Evolutionary conservation across 2,797 vertebrate genomes (phyloP).

Genomic region (Esox masquinongy): DNA sequence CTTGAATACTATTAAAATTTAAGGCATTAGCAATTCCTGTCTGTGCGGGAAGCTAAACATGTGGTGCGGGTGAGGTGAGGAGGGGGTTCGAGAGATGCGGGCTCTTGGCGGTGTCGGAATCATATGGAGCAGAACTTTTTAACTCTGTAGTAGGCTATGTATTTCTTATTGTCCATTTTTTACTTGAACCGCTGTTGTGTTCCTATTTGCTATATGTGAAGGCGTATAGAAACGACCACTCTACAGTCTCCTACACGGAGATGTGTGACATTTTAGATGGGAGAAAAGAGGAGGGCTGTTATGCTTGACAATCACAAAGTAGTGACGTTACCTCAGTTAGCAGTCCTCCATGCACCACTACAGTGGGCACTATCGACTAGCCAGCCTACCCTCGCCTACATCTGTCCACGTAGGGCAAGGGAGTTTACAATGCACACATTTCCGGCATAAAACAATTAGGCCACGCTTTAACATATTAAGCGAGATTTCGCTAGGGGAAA

Average conservation of each 20-base stretch:
- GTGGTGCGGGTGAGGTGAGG: conserved; percentile 38
- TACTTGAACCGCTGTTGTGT: background rate
- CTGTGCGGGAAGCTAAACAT: conserved; percentile 35
- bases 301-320: conserved; percentile 8
- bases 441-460: background rate
- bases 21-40: conserved; percentile 50
- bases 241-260: background rate
- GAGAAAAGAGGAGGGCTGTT: background rate
- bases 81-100: background rate
- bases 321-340: conserved; percentile 6
- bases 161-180: background rate
- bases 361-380: background rate
- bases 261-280: background rate
- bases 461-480: background rate
- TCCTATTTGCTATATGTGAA: background rate
- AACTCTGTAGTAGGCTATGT: background rate
- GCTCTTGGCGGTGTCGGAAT: background rate
- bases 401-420: background rate
- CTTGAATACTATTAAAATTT: background rate
- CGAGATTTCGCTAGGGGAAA: too few species aligned
- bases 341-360: background rate
- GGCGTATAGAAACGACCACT: background rate
- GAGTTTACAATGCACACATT: background rate
- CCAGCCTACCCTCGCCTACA: background rate
- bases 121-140: background rate